Evolutionary conservation across 1,140 invertebrate species (phyloP).

Genomic region (Nixonia krombeini): DNA sequence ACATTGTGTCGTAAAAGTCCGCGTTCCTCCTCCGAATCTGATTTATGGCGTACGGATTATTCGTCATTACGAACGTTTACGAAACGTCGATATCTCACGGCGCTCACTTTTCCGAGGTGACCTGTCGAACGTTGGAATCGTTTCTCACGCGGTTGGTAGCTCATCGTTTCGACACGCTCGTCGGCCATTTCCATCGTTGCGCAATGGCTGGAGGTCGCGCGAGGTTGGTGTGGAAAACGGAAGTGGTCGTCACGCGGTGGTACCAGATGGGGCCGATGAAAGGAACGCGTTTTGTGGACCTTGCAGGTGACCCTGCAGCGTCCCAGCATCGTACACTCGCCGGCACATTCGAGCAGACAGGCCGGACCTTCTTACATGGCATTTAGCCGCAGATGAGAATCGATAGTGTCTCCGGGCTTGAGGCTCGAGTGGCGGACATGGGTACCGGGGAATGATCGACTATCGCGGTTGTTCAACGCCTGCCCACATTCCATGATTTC

Average conservation of each 20-base stretch:
- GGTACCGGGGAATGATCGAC: conserved; percentile 56
- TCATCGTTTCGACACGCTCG: too few species aligned
- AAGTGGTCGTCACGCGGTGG: conserved; percentile 19
- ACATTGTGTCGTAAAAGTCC: too few species aligned
- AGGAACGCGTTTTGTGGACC: conserved; percentile 39
- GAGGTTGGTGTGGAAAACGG: conserved; percentile 23
- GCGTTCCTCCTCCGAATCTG: too few species aligned
- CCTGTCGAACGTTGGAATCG: too few species aligned
- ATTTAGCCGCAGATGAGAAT: conserved; percentile 65
- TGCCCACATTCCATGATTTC: too few species aligned
- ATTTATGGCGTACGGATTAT: too few species aligned
- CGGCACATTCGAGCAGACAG: conserved; percentile 55
- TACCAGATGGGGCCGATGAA: conserved; percentile 22
- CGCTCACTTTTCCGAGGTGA: too few species aligned
- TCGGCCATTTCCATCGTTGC: too few species aligned
- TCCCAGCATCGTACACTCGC: conserved; percentile 43
- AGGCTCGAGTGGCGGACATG: conserved; percentile 55
- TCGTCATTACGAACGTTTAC: too few species aligned
- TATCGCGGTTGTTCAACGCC: conserved; percentile 33
- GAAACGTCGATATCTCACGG: too few species aligned
- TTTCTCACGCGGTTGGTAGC: too few species aligned
- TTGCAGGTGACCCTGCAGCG: conserved; percentile 38
- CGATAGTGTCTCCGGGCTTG: conserved; percentile 65
- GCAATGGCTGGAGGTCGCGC: too few species aligned
- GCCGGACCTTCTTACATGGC: conserved; percentile 63